Conservation (phyloP, 2,113 vertebrate species). For the Athene noctua region DNA sequence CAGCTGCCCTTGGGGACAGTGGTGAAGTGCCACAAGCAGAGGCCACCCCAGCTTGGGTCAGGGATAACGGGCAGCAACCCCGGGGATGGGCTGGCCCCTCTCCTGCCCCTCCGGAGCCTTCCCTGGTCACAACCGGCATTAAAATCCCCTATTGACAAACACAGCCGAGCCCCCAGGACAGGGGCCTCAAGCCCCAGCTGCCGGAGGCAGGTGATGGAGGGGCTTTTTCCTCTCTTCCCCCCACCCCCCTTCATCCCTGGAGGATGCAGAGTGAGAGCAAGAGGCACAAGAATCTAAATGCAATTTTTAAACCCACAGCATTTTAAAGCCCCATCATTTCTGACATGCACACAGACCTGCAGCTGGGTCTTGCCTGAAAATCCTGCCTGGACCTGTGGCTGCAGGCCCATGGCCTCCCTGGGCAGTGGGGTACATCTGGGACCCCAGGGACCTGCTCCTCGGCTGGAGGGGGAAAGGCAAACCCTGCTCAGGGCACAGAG, state of each 20-base stretch:
- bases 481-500: not conserved
- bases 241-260: no score
- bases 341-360: rapidly evolving
- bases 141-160: rapidly evolving
- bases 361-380: not conserved
- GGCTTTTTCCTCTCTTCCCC: not conserved
- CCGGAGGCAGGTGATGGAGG: not conserved
- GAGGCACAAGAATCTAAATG: not conserved
- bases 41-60: not conserved
- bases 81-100: not conserved
- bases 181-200: not conserved
- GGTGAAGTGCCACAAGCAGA: not conserved
- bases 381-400: not conserved
- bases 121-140: not conserved
- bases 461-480: not conserved
- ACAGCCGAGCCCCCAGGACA: rapidly evolving
- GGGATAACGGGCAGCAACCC: not conserved
- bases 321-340: rapidly evolving
- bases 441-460: rapidly evolving
- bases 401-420: not conserved
- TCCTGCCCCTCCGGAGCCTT: not conserved
- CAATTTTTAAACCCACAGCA: not conserved
- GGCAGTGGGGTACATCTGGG: not conserved
- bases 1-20: not conserved
- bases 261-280: not conserved